Evolutionary conservation across 2,888 invertebrate species (phyloP), one percentile per base, ranked within the genome.

Genomic region (Sinodicranocentrus sp.): DNA sequence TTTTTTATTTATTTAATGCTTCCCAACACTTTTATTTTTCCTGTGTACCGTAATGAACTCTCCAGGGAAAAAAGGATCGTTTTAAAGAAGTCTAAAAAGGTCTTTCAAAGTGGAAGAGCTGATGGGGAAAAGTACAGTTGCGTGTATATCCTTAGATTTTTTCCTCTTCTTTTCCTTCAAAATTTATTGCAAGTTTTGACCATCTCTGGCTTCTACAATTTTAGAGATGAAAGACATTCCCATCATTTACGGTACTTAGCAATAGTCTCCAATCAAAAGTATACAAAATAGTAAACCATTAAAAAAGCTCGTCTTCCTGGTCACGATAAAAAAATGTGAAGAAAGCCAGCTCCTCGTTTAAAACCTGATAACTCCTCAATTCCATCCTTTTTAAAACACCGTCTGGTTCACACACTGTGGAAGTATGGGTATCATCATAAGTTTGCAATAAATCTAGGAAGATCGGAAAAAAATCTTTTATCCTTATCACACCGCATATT

Each of bases 381-480:
- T 10, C 33, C 33, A 3, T 33, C 10, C 10, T 33, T 33, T 33
- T 3, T 33, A 10, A 6, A 33, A 33, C 3, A 33, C 33, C 33
- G 10, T 33, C 33, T 33, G 33, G 67, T 76, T 76, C 76, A 76
- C 65, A 52, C 25, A 21, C 23, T 8, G 5, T 21, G 23, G 48
- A 54, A 65, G 26, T 39, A 39, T 52, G 76, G 52, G 76, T 28
- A 65, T 63, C 44, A 52, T 65, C 87, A 88, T 85, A 87, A 88
- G 87, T 87, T 88, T 83, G 88, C 88, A 88, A 88, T 88, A 88
- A 88, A 88, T 88, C 84, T 82, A 71, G 23, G 10, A 72, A 33
- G 54, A 82, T 70, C 76, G 65, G 52, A 77, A 80, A 84, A 33
- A 33, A 33, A 33, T 33, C 25, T 57, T 26, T 77, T 68, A 59